phyloP scores from a whole-genome alignment of 2,888 invertebrate species.

The Cerastis leucographa region DNA sequence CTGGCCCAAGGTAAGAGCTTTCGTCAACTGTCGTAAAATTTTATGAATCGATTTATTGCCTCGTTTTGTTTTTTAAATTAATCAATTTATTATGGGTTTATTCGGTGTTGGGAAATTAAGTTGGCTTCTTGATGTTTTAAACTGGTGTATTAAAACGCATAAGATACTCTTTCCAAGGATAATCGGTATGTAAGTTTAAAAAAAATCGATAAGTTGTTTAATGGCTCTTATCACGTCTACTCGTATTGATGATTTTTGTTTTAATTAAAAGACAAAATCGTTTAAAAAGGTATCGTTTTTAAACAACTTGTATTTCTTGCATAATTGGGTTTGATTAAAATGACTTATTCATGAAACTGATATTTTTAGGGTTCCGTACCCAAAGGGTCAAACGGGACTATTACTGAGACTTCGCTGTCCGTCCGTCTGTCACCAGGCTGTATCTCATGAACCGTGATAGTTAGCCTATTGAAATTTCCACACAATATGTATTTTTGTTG shows the following conservation, averaged over 20 bases:
- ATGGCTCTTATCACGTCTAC: not conserved
- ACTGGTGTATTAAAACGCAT: constrained; percentile 19
- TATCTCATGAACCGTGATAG: no score
- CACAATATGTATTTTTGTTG: no score
- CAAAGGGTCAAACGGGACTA: no score
- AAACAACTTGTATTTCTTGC: not conserved
- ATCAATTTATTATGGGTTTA: constrained; percentile 55
- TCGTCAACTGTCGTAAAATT: constrained; percentile 55
- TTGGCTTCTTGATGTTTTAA: constrained; percentile 7
- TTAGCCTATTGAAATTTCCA: no score
- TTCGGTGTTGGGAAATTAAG: constrained; percentile 35
- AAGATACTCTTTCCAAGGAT: constrained; percentile 6
- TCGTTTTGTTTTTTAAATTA: constrained; percentile 53
- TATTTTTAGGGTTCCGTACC: no score
- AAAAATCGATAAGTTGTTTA: not conserved
- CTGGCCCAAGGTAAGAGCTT: constrained; percentile 62
- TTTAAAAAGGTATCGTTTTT: not conserved
- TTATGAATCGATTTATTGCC: constrained; percentile 46
- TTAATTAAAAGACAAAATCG: not conserved
- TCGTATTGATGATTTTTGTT: no score
- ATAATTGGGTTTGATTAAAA: not conserved
- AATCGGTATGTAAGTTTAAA: not conserved
- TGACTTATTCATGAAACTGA: not conserved
- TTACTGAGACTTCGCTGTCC: no score
- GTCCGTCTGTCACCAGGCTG: no score